Base-by-base conservation (phyloP, 2,888 invertebrate genomes). In the Chirona hameri region DNA sequence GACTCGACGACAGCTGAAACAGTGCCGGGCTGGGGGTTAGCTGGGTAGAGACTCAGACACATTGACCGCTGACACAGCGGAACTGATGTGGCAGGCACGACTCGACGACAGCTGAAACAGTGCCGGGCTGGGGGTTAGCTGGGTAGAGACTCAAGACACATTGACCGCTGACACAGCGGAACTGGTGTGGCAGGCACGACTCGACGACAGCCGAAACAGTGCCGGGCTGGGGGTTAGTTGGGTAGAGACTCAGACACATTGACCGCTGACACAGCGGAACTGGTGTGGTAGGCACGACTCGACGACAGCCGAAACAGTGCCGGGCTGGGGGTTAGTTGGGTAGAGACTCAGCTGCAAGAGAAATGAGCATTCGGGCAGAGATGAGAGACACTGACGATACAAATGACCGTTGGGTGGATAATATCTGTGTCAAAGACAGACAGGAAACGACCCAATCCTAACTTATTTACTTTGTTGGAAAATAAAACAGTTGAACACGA, bases 11-110 rank as follows among this genome's bases (percentile, higher is more conserved):
- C 24, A 2, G 57, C 57, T 57, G 57, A 18, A 57, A 57, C 2
- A 39, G 39, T 39, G 39, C 39, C 39, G 7, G 7, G 39, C n/a
- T n/a, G n/a, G 2, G 39, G 7, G 4, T 39, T 39, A 39, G 39
- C 7, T 39, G 39, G 39, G 39, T 39, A 39, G 39, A 39, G 39
- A 39, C 39, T 39, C 39, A 7, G 39, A 88, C 87, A 85, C 88
- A 88, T 84, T 88, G 88, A 0, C 87, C 87, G 83, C 85, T 57
- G 12, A 31, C 79, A 31, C 82, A 82, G 10, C 84, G 86, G 83
- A 87, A 88, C 84, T 88, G 86, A 27, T 85, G 83, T 0, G 24
- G 21, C 18, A 18, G 21, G 57, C 57, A 57, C 57, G 7, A 7
- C 21, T 18, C 18, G 7, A 21, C 21, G 7, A 7, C 24, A 2